Evolutionary conservation across 2,888 invertebrate species (phyloP), one percentile per base, ranked within the genome.

Genomic region (Ligdia adustata): DNA sequence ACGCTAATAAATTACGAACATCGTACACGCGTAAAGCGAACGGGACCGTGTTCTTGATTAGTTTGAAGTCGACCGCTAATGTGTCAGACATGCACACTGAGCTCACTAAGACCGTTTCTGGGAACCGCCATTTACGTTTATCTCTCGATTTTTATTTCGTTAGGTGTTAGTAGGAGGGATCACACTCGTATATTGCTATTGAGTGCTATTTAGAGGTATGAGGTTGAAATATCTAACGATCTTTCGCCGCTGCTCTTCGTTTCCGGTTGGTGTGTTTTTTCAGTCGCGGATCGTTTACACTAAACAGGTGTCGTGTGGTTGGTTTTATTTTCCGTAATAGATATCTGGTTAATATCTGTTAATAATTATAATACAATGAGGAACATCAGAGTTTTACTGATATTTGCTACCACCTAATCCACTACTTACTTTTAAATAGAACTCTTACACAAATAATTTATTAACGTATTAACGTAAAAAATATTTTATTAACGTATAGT

Each of bases 1-100:
- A 82, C 76, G 83, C 82, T 89, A 86, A 88, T 89, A 89, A 89
- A 89, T 89, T 89, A 89, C 83, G 78, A 79, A 84, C 84, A 81
- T 79, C 75, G 82, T 82, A 83, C 83, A 82, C 79, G 84, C 81
- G 82, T 82, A 75, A 80, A 75, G 78, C 79, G 76, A 79, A 79
- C 75, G 72, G 74, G 71, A 74, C 81, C 72, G 71, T 79, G 81
- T 78, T 83, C 81, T 80, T 88, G 86, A 90, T 89, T 87, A 86
- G 89, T 86, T 87, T 86, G 82, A 88, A 84, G 85, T 82, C 75
- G 70, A 66, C 84, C 85, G 84, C 79, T 84, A 81, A 83, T 79
- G 81, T 75, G 79, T 70, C 63, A 69, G 68, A 73, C 77, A 78
- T 70, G 72, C 73, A 67, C 61, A 53, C 60, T 55, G 53, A 60